phyloP scores from a whole-genome alignment of 2,113 vertebrate genomes.

The Stomatorhinus ivindoensis region DNA sequence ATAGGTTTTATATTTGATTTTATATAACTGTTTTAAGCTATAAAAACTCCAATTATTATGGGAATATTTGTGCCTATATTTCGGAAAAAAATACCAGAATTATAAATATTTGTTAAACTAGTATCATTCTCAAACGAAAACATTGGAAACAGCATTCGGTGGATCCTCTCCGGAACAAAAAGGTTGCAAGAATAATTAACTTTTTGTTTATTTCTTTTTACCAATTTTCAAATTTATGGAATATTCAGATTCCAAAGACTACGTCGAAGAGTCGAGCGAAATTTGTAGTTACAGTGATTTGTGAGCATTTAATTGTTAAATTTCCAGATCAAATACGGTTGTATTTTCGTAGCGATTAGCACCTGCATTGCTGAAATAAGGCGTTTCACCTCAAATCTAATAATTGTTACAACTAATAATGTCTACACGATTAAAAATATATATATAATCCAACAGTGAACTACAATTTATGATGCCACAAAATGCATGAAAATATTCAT shows the following conservation, averaged over 20 bases:
- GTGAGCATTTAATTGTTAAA: background rate
- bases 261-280: background rate
- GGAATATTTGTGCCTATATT: background rate
- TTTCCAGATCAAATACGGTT: background rate
- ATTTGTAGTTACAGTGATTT: background rate
- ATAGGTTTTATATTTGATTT: background rate
- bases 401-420: background rate
- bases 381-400: background rate
- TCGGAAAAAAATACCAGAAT: background rate
- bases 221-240: background rate
- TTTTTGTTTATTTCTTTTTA: background rate
- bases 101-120: background rate
- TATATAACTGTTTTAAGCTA: background rate
- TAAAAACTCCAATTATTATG: background rate
- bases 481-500: background rate
- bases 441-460: background rate
- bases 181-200: background rate
- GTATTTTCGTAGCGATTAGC: background rate
- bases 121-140: background rate
- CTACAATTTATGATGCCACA: background rate
- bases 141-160: background rate
- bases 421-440: background rate
- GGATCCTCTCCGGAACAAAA: background rate
- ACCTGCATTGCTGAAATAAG: background rate
- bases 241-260: background rate